These are phyloP conservation scores for Equus przewalskii DNA, from an alignment of 2,113 vertebrate species.

Conservation along the genomic window DNA sequence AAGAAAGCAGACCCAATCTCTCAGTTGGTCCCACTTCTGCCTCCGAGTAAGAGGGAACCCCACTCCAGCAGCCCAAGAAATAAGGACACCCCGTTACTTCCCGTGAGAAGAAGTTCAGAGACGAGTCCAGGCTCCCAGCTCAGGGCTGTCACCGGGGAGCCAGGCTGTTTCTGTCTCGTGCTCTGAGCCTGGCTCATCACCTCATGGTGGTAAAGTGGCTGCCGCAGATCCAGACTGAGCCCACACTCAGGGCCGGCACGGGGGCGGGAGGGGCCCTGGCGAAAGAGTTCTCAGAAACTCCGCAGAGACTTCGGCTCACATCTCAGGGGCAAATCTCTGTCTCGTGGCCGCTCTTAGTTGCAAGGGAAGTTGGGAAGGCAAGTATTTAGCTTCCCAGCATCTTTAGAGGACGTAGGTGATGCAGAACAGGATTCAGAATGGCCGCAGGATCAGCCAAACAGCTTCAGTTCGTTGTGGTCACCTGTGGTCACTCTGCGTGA, in stretches of 20 bases:
- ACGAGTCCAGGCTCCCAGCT: neutral
- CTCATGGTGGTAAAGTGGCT: neutral
- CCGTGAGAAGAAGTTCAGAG: neutral
- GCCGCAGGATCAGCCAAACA: neutral
- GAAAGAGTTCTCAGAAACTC: neutral
- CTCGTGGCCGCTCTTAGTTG: neutral
- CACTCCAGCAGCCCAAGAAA: neutral
- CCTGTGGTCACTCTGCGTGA: fast-evolving
- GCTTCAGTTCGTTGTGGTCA: neutral
- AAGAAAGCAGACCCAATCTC: neutral
- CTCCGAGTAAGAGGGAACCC: neutral
- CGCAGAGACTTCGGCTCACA: neutral
- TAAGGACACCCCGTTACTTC: neutral
- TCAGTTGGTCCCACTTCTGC: neutral
- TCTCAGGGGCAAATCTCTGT: neutral
- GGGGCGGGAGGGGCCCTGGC: neutral
- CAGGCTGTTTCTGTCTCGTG: too few species aligned
- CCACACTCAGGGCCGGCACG: neutral
- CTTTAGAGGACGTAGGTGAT: neutral
- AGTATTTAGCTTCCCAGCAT: neutral
- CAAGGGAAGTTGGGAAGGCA: neutral
- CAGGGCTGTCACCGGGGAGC: neutral
- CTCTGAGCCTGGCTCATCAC: neutral
- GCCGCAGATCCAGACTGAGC: neutral
- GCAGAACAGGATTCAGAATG: neutral